These are phyloP conservation scores for Callocephalon fimbriatum DNA, from an alignment of 2,113 vertebrate species.

Conservation along the genomic window DNA sequence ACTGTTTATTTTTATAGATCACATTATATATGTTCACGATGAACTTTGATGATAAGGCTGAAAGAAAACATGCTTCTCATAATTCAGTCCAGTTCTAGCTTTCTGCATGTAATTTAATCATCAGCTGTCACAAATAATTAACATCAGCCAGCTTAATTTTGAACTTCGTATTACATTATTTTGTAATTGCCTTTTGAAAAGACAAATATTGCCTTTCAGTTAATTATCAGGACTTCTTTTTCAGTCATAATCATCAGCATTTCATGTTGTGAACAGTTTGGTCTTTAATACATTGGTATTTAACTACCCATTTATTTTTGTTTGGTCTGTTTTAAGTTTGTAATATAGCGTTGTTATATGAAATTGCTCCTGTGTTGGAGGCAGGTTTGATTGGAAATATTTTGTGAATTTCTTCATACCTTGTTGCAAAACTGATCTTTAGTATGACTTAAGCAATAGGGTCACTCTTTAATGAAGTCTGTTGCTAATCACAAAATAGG, in stretches of 20 bases:
- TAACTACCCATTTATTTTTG: constrained; percentile 73
- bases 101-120: constrained; percentile 36
- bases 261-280: constrained; percentile 67
- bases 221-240: constrained; percentile 45
- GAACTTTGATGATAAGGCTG: constrained; percentile 74
- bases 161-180: neutral
- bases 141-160: neutral
- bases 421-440: constrained; percentile 26
- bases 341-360: constrained; percentile 27
- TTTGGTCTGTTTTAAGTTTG: constrained; percentile 68
- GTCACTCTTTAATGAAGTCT: neutral
- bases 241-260: constrained; percentile 59
- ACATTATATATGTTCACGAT: constrained; percentile 61
- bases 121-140: constrained; percentile 14
- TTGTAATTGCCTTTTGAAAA: constrained; percentile 8
- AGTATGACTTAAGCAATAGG: neutral
- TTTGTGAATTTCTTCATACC: neutral
- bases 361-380: neutral
- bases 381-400: neutral
- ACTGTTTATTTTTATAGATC: constrained; percentile 64
- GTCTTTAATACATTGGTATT: constrained; percentile 62
- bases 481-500: neutral
- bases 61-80: constrained; percentile 20
- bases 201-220: constrained; percentile 29
- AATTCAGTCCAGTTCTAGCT: constrained; percentile 14